Percentiles rank a stretch among this genome's conserved stretches.
Conservation (phyloP, 1,140 invertebrate species). For the Monomorium pharaonis region DNA sequence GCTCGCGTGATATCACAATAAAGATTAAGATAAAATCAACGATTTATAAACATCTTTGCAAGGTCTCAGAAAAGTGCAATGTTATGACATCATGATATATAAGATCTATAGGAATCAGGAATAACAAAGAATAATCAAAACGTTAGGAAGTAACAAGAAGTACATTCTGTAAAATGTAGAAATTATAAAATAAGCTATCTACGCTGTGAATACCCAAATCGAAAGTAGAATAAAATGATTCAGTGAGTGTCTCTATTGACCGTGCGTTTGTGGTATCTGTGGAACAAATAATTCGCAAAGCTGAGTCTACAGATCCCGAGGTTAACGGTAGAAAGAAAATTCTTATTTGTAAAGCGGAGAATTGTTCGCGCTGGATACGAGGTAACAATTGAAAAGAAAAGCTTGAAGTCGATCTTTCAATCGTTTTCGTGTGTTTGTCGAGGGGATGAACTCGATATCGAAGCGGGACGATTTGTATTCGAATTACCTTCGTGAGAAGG, state of each 20-base stretch:
- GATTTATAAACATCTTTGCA: not conserved
- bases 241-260: not conserved
- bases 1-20: not conserved
- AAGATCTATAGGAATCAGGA: not conserved
- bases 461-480: conserved; percentile 44
- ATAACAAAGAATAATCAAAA: not conserved
- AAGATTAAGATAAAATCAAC: not conserved
- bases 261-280: not conserved
- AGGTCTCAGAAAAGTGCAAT: not conserved
- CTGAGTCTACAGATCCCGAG: not conserved
- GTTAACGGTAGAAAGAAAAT: not conserved
- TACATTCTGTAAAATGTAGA: not conserved
- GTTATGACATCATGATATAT: not conserved
- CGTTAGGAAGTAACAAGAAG: not conserved
- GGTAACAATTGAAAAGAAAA: conserved; percentile 35
- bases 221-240: not conserved
- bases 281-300: not conserved
- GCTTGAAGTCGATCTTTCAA: not conserved
- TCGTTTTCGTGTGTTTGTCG: conserved; percentile 35
- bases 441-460: conserved; percentile 34
- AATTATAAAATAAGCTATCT: not conserved
- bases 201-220: not conserved
- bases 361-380: not conserved
- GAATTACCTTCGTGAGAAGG: conserved; percentile 13
- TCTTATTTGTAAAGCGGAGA: not conserved